These are phyloP conservation scores for Chelidonichthys spinosus DNA, from an alignment of 2,797 vertebrate species.

Conservation along the genomic window DNA sequence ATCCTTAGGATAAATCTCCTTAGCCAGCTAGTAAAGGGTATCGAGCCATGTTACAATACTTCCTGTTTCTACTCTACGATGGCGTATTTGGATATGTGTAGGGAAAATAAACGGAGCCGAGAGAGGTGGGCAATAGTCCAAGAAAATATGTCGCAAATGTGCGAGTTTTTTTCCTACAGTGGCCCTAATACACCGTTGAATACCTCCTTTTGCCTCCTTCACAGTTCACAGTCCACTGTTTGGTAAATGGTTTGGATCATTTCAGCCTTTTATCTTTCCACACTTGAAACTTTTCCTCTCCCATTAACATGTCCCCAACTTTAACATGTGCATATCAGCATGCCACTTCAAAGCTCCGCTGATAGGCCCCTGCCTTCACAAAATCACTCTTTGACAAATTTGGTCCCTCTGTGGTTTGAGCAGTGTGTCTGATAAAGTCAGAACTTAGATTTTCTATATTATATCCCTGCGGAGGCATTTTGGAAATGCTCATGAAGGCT, in stretches of 20 bases:
- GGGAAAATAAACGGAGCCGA: too few species aligned
- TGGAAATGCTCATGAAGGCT: slow-evolving; percentile 29
- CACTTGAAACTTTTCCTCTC: slow-evolving; percentile 52
- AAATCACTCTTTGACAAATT: slow-evolving; percentile 56
- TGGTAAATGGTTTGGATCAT: slow-evolving; percentile 44
- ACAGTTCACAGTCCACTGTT: slow-evolving; percentile 30
- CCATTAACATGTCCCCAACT: slow-evolving; percentile 54
- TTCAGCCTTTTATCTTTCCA: slow-evolving; percentile 66
- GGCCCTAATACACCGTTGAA: too few species aligned
- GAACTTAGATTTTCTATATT: slow-evolving; percentile 45
- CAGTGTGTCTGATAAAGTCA: slow-evolving; percentile 51
- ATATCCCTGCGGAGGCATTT: slow-evolving; percentile 32
- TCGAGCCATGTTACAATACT: too few species aligned
- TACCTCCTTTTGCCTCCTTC: too few species aligned
- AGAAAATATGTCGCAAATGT: too few species aligned
- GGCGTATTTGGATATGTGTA: too few species aligned
- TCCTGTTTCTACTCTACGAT: too few species aligned
- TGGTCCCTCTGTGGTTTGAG: slow-evolving; percentile 45
- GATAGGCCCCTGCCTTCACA: slow-evolving; percentile 53
- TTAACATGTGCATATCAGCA: slow-evolving; percentile 56
- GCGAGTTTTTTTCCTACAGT: too few species aligned
- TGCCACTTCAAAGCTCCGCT: slow-evolving; percentile 64
- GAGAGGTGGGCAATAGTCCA: too few species aligned
- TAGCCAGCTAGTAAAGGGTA: too few species aligned
- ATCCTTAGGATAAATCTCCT: too few species aligned